Evolutionary conservation across 64 coral and sea anemone genomes (phyloP).

Genomic region (Orbicella faveolata): DNA sequence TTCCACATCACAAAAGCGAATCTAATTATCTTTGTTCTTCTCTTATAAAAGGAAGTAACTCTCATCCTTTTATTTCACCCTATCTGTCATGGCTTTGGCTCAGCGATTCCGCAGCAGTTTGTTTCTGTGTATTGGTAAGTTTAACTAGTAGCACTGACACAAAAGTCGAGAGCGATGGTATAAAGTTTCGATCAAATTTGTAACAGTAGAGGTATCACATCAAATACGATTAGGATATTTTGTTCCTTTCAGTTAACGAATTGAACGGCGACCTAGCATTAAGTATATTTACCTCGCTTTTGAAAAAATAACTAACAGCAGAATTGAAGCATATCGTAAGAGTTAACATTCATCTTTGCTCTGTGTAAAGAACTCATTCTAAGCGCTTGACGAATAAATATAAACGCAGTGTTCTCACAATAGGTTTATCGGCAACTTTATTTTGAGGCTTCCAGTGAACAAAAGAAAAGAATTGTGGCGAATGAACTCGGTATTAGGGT

Average conservation of each 20-base stretch:
- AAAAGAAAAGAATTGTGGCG: too few species aligned
- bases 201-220: not conserved
- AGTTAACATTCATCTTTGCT: too few species aligned
- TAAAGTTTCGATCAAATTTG: not conserved
- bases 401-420: too few species aligned
- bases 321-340: too few species aligned
- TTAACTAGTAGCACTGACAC: not conserved
- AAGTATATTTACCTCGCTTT: not conserved
- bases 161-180: not conserved
- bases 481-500: too few species aligned
- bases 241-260: not conserved
- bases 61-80: not conserved
- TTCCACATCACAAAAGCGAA: not conserved
- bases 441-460: too few species aligned
- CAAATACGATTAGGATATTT: not conserved
- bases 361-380: too few species aligned
- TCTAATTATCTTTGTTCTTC: not conserved
- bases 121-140: constrained; percentile 9
- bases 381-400: too few species aligned
- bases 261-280: not conserved
- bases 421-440: too few species aligned
- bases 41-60: constrained; percentile 3
- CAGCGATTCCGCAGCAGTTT: not conserved
- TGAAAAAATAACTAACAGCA: too few species aligned
- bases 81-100: not conserved